Evolutionary conservation across 2,113 vertebrate genomes (phyloP).

Genomic region (Campylomormyrus numenius): DNA sequence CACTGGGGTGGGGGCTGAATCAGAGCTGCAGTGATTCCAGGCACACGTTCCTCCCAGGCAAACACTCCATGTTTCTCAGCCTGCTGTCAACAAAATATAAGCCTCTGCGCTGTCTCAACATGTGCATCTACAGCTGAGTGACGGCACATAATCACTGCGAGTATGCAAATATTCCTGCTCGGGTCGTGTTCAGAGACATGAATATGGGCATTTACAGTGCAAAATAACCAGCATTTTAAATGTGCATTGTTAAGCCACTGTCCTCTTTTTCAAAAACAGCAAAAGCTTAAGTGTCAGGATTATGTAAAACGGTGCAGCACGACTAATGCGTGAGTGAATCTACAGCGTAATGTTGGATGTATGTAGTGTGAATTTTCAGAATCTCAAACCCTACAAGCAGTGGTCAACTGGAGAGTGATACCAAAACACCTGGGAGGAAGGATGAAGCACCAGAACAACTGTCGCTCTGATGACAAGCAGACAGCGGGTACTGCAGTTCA

Average conservation of each 20-base stretch:
- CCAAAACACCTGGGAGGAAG: conserved; percentile 43
- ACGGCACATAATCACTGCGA: not conserved
- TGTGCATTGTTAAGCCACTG: not conserved
- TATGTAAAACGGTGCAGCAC: not conserved
- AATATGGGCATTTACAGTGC: not conserved
- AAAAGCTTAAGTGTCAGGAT: not conserved
- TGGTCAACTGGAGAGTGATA: conserved; percentile 30
- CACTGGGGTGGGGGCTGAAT: conserved; percentile 9
- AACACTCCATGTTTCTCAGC: not conserved
- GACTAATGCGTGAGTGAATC: not conserved
- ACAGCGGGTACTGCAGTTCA: conserved; percentile 31
- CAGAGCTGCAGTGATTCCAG: not conserved
- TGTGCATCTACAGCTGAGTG: not conserved
- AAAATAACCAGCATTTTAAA: not conserved
- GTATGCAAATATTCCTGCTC: not conserved
- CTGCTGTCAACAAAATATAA: not conserved
- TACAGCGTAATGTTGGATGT: not conserved
- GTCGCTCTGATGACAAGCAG: conserved; percentile 16
- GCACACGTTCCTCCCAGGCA: not conserved
- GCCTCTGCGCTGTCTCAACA: not conserved
- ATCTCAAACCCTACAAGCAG: conserved; percentile 33
- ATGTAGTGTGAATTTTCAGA: not conserved
- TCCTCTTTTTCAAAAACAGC: not conserved
- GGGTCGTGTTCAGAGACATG: not conserved
- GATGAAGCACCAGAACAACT: conserved; percentile 16